These are phyloP conservation scores for Nomada hirtipes DNA, from an alignment of 2,888 invertebrate species.

Conservation along the genomic window DNA sequence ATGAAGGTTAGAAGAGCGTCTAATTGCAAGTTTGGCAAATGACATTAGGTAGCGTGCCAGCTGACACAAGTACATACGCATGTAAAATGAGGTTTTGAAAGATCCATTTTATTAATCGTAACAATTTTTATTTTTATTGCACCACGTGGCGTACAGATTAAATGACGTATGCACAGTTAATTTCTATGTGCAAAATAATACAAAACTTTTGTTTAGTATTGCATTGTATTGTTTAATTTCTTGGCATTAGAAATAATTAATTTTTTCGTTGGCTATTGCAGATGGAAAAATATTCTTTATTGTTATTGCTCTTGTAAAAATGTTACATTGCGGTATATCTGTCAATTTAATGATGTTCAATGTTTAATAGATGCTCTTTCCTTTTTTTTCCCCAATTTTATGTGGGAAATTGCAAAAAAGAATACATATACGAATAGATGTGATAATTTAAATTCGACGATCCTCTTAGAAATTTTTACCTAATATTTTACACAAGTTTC, in stretches of 20 bases:
- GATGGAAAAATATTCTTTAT: neutral
- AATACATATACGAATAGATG: neutral
- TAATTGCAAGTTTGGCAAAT: neutral
- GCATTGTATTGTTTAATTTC: neutral
- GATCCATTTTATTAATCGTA: constrained; percentile 31
- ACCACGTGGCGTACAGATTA: constrained; percentile 26
- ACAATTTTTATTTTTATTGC: constrained; percentile 47
- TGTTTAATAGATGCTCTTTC: too few relatives aligned
- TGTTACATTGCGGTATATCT: neutral
- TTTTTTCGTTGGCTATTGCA: neutral
- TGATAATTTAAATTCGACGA: neutral
- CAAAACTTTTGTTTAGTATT: constrained; percentile 19
- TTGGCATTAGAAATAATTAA: constrained; percentile 4
- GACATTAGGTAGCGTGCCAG: constrained; percentile 17
- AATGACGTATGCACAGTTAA: constrained; percentile 9
- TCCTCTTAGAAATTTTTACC: neutral
- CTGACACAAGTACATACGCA: neutral
- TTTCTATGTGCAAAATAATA: constrained; percentile 13
- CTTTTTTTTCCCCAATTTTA: too few relatives aligned
- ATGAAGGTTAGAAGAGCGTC: neutral
- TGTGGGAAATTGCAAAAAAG: neutral
- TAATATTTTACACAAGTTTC: constrained; percentile 2
- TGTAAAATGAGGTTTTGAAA: neutral
- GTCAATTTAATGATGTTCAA: too few relatives aligned
- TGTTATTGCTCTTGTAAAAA: neutral